Percentiles rank a stretch among this genome's conserved stretches.
Evolutionary conservation across 2,113 vertebrate genomes (phyloP).

Genomic region (Varanus komodoensis): DNA sequence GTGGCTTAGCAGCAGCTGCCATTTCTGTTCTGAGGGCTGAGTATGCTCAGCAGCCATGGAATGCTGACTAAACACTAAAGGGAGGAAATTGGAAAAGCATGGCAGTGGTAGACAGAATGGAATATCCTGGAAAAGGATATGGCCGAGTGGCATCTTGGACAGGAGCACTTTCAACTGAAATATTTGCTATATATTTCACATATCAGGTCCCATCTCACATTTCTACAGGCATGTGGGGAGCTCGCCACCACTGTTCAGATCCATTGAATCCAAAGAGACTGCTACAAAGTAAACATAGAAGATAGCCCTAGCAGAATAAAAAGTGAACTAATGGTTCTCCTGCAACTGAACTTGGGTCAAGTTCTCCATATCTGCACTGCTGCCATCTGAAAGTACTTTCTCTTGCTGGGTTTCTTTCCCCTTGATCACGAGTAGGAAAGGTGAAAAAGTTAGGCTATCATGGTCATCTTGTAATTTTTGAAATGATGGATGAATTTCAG

Average conservation of each 20-base stretch:
- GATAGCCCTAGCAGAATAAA: not conserved
- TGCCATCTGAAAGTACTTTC: not conserved
- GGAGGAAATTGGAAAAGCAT: too few species aligned
- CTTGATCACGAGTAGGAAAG: not conserved
- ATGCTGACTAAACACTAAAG: too few species aligned
- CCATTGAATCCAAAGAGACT: too few species aligned
- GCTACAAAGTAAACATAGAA: not conserved
- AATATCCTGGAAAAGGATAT: too few species aligned
- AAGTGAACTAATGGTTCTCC: not conserved
- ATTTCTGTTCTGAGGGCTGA: not conserved
- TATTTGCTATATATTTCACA: too few species aligned
- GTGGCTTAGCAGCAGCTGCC: not conserved
- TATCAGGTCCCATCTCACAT: not conserved
- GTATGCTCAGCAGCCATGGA: too few species aligned
- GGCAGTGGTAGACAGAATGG: too few species aligned
- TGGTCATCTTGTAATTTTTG: not conserved
- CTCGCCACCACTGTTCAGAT: not conserved
- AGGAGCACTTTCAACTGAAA: too few species aligned
- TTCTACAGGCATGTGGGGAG: not conserved
- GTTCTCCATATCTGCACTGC: not conserved
- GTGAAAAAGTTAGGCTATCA: not conserved
- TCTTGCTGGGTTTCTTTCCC: not conserved
- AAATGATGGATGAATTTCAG: not conserved
- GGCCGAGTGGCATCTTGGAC: too few species aligned
- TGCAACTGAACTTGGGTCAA: not conserved